phyloP scores from a whole-genome alignment of 2,797 vertebrate genomes.

The Falco biarmicus region DNA sequence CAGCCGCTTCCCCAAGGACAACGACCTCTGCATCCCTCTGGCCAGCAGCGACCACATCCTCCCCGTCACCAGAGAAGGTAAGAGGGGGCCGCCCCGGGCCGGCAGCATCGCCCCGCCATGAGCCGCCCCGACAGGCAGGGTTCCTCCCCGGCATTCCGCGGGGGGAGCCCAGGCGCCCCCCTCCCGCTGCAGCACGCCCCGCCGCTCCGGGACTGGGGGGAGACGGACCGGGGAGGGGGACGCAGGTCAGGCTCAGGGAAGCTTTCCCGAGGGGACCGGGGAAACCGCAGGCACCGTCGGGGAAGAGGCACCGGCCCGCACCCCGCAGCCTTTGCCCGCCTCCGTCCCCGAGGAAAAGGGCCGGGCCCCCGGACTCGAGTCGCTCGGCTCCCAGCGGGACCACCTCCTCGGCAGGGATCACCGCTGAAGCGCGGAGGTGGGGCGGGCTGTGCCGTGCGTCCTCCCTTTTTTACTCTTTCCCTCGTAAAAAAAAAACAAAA shows the following conservation, averaged over 20 bases:
- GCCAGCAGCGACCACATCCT: slow-evolving; percentile 83
- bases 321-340: not conserved
- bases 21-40: slow-evolving; percentile 95
- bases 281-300: not conserved
- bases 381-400: not conserved
- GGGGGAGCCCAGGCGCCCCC: not conserved
- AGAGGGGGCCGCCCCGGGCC: not conserved
- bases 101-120: not conserved
- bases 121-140: not conserved
- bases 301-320: not conserved
- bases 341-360: not conserved
- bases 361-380: not conserved
- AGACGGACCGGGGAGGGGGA: not conserved
- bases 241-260: not conserved
- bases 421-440: not conserved
- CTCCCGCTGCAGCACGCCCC: not conserved
- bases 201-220: not conserved
- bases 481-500: not conserved
- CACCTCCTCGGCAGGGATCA: not conserved
- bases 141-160: not conserved
- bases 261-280: not conserved
- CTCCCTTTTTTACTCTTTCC: not conserved
- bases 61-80: slow-evolving; percentile 90
- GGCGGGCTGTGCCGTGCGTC: not conserved
- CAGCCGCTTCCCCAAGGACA: slow-evolving; percentile 90